A percentile compares a stretch with the other conserved stretches of the same genome.
These are phyloP conservation scores for Cephus cinctus DNA, from an alignment of 1,140 invertebrate species.

Conservation along the genomic window DNA sequence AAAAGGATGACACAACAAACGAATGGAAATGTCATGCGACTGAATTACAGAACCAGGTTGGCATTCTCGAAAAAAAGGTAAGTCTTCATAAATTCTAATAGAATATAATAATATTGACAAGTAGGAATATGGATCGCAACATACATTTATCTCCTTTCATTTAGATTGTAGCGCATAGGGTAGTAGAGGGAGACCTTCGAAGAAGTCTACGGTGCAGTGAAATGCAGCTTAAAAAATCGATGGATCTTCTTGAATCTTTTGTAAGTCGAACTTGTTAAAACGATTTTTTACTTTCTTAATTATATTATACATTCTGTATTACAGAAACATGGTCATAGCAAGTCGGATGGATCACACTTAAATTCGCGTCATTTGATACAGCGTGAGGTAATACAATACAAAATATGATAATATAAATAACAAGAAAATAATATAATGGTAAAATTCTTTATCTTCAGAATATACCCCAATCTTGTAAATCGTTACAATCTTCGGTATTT, in stretches of 20 bases:
- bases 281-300: neutral
- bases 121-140: no score
- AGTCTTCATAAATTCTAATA: neutral
- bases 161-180: conserved; percentile 35
- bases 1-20: conserved; percentile 26
- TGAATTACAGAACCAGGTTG: conserved; percentile 36
- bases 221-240: conserved; percentile 31
- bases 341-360: neutral
- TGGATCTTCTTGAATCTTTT: conserved; percentile 24
- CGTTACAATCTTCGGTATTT: conserved; percentile 31
- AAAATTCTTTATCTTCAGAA: conserved; percentile 21
- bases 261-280: conserved; percentile 24
- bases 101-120: no score
- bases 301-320: neutral
- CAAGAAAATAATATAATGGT: neutral
- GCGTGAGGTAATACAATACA: neutral
- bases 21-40: conserved; percentile 25
- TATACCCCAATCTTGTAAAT: conserved; percentile 32
- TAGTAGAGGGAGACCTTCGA: conserved; percentile 28
- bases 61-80: conserved; percentile 38
- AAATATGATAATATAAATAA: neutral
- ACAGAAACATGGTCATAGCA: conserved; percentile 4
- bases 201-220: conserved; percentile 30
- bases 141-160: conserved; percentile 21
- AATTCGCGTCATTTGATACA: neutral